Base-by-base conservation (phyloP, 2,113 vertebrate genomes). In the Centropus bengalensis region DNA sequence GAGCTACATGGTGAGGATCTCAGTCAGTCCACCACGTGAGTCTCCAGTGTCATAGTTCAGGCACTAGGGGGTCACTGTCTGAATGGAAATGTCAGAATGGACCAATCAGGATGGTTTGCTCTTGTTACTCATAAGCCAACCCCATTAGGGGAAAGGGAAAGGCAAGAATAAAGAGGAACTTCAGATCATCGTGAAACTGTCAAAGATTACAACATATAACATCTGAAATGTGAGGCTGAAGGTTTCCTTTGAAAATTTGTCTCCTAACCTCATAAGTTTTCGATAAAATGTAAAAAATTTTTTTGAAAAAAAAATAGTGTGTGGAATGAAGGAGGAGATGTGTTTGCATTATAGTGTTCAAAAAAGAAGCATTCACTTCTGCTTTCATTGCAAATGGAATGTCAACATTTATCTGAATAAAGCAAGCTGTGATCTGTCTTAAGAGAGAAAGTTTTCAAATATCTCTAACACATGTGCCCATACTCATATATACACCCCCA, bases 131-230 rank as follows among this genome's bases (percentile, higher is more conserved):
- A 42, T 33, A 81, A 80, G 19, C 15, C 42, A 58, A 54, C 22
- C 18, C 40, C 64, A 33, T 17, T 74, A 71, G 42, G 45, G n/a
- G 18, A 32, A 86, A 83, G 7, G 5, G 14, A 6, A 86, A 83
- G 7, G 5, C 12, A 6, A 58, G 14, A 70, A 49, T 45, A 51
- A 88, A 91, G 64, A 92, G 79, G 78, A 95, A 91, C 69, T 75
- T 24, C 33, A 75, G 73, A 89, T 60, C 23, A 17, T 14, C 76
- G 45, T 56, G 52, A 90, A 91, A 92, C 28, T 44, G 40, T 84
- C 86, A 95, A 90, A 83, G 54, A 82, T 95, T 79, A 80, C 78
- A 94, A 84, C 42, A 91, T 45, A 17, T 69, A 96, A 95, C 36
- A 36, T 36, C 27, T 73, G 71, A 93, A 67, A 76, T 32, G 27